phyloP scores from a whole-genome alignment of 1,140 invertebrate genomes.

The Leptinotarsa texana region DNA sequence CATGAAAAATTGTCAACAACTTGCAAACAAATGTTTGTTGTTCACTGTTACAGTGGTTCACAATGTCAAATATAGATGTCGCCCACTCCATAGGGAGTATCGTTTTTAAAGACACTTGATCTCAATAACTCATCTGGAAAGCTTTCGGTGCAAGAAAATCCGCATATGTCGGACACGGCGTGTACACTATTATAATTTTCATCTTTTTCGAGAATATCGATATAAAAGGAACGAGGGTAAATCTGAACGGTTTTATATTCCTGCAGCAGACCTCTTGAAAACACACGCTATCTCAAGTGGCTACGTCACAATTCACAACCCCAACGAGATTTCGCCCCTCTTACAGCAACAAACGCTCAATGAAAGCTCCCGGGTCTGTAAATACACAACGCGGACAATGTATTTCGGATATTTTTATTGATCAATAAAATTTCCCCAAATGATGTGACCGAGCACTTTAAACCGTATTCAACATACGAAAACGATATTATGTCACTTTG shows the following conservation, averaged over 20 bases:
- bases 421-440: not conserved
- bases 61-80: no score
- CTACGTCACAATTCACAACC: constrained; percentile 31
- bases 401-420: constrained; percentile 6
- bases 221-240: constrained; percentile 20
- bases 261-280: constrained; percentile 32
- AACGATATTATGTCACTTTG: no score
- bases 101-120: no score
- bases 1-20: no score
- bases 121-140: no score
- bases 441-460: no score
- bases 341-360: not conserved
- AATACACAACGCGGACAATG: constrained; percentile 4
- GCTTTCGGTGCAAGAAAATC: no score
- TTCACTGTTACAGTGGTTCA: no score
- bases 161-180: not conserved
- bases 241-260: constrained; percentile 23
- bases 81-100: no score
- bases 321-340: constrained; percentile 4
- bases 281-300: constrained; percentile 40
- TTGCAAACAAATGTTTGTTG: no score
- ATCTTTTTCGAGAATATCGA: not conserved
- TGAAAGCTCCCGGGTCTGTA: not conserved
- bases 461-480: no score
- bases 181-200: not conserved